Evolutionary conservation across 2,113 vertebrate genomes (phyloP).

Genomic region (Neoarius graeffei): DNA sequence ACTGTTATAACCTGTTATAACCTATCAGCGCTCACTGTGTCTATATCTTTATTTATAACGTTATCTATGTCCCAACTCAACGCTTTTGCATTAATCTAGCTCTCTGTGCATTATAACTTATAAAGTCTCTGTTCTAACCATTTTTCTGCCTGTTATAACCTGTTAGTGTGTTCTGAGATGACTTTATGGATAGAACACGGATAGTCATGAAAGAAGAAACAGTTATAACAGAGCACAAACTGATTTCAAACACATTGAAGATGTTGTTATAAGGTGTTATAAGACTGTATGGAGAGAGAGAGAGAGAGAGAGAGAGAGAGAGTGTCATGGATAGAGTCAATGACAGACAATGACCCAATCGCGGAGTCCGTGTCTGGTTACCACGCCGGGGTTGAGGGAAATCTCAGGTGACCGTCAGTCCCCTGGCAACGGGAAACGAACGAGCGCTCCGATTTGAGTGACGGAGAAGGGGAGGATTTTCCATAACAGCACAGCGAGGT

Average conservation of each 20-base stretch:
- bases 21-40: not conserved
- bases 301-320: slow-evolving; percentile 62
- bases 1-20: too few relatives aligned
- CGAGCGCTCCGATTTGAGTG: slow-evolving; percentile 74
- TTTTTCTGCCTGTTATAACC: not conserved
- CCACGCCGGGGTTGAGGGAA: slow-evolving; percentile 72
- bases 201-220: not conserved
- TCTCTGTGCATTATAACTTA: not conserved
- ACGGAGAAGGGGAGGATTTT: slow-evolving; percentile 69
- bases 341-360: slow-evolving; percentile 74
- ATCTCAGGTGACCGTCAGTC: slow-evolving; percentile 78
- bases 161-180: not conserved
- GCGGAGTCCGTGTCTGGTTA: slow-evolving; percentile 70
- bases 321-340: slow-evolving; percentile 66
- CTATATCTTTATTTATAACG: not conserved
- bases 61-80: not conserved
- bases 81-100: not conserved
- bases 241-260: not conserved
- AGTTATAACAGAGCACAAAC: not conserved
- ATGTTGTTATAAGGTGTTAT: not conserved
- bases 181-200: not conserved
- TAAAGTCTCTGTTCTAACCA: not conserved
- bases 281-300: not conserved
- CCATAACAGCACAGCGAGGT: slow-evolving; percentile 62
- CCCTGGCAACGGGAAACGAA: slow-evolving; percentile 71